phyloP scores from a whole-genome alignment of 2,888 invertebrate species.

The Nomada fucata region DNA sequence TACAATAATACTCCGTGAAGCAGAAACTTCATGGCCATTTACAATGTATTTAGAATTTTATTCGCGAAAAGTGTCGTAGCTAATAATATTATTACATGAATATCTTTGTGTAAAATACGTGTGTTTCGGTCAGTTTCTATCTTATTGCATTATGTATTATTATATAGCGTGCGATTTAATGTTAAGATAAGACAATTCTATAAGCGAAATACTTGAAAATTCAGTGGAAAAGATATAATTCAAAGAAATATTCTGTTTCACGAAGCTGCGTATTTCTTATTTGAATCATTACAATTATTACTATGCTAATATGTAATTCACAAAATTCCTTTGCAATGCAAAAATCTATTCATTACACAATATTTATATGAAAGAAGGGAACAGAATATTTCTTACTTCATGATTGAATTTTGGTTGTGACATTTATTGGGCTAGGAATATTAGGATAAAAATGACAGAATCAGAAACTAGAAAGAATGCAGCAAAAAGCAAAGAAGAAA shows the following conservation, averaged over 20 bases:
- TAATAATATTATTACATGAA: conserved; percentile 48
- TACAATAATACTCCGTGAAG: conserved; percentile 19
- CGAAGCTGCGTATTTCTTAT: background rate
- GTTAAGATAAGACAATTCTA: conserved; percentile 40
- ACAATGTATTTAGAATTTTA: conserved; percentile 45
- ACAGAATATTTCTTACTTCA: conserved; percentile 63
- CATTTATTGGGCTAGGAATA: conserved; percentile 48
- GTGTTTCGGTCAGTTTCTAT: conserved; percentile 65
- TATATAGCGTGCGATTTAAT: conserved; percentile 43
- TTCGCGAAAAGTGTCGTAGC: conserved; percentile 43
- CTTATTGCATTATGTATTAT: conserved; percentile 30
- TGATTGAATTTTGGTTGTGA: conserved; percentile 65
- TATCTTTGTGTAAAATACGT: conserved; percentile 73
- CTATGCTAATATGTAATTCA: background rate
- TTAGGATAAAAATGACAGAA: conserved; percentile 24
- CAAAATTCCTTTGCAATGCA: background rate
- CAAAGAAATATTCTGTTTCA: conserved; percentile 63
- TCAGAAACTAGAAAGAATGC: conserved; percentile 42
- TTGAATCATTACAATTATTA: background rate
- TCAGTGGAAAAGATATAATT: conserved; percentile 51
- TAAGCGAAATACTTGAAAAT: conserved; percentile 43
- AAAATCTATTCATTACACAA: background rate
- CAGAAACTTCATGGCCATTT: conserved; percentile 34
- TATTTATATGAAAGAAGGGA: background rate
- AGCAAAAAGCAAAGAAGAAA: conserved; percentile 7